These are phyloP conservation scores for Gastrophysa polygoni DNA, from an alignment of 2,888 invertebrate species.

Conservation along the genomic window DNA sequence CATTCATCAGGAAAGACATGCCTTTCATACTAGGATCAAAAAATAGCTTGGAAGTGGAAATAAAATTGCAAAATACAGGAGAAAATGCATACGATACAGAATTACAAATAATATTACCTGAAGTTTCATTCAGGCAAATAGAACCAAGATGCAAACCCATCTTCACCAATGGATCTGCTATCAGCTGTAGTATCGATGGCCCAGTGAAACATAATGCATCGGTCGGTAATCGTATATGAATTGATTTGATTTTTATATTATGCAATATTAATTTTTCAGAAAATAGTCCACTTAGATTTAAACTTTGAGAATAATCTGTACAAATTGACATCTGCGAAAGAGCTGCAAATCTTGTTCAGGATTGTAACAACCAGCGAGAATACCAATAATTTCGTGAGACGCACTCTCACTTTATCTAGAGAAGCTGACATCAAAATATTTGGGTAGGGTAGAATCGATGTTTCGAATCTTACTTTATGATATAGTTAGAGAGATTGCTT, in stretches of 20 bases:
- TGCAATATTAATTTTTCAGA: constrained; percentile 36
- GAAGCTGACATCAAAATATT: constrained; percentile 54
- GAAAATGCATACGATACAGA: constrained; percentile 61
- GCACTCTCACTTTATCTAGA: constrained; percentile 48
- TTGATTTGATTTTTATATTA: not conserved
- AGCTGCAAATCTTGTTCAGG: constrained; percentile 44
- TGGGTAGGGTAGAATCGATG: constrained; percentile 57
- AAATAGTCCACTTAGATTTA: constrained; percentile 43
- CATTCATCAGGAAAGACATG: constrained; percentile 37
- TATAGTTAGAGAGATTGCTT: no score
- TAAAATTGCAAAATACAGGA: constrained; percentile 55
- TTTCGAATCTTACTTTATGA: no score
- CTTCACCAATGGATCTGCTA: constrained; percentile 36
- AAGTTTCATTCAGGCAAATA: constrained; percentile 44
- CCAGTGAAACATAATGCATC: constrained; percentile 42
- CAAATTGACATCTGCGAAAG: constrained; percentile 34
- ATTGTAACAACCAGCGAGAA: constrained; percentile 55
- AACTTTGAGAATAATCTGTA: constrained; percentile 47
- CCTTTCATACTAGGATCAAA: constrained; percentile 52
- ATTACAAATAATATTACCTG: constrained; percentile 58
- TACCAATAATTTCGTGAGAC: constrained; percentile 39
- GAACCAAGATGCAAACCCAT: constrained; percentile 39
- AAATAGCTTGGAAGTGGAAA: constrained; percentile 45
- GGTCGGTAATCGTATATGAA: constrained; percentile 6
- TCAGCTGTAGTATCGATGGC: constrained; percentile 50